Evolutionary conservation across 2,113 vertebrate species (phyloP).

Genomic region (Tyto alba): DNA sequence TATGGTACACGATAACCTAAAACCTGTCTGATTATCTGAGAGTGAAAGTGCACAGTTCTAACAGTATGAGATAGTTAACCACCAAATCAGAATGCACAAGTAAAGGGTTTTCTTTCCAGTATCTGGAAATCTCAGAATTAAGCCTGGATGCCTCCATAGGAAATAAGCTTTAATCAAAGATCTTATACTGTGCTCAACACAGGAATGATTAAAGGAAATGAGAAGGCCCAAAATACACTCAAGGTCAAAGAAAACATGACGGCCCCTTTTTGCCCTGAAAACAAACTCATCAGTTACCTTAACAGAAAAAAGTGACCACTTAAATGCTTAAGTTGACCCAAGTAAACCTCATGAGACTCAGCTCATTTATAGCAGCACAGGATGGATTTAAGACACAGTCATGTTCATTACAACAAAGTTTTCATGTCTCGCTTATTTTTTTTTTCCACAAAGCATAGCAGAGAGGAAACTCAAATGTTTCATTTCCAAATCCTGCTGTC

Average conservation of each 20-base stretch:
- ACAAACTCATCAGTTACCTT: background rate
- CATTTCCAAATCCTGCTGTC: background rate
- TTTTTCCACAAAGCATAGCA: background rate
- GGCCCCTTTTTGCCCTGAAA: background rate
- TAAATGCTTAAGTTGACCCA: background rate
- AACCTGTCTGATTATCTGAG: background rate
- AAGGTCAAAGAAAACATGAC: background rate
- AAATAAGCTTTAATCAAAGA: background rate
- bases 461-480: background rate
- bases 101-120: background rate
- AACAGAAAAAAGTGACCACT: background rate
- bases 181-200: background rate
- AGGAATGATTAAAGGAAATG: background rate
- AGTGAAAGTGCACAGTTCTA: background rate
- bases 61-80: background rate
- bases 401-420: background rate
- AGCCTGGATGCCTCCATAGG: background rate
- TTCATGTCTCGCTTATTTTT: background rate
- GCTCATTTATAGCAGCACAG: background rate
- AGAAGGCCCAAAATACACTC: background rate
- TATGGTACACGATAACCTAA: fast-evolving
- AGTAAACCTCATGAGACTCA: background rate
- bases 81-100: background rate
- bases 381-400: background rate
- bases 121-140: background rate